A percentile compares a stretch with the other conserved stretches of the same genome.
Evolutionary conservation across 2,888 invertebrate species (phyloP).

Genomic region (Caenorhabditis wallacei): DNA sequence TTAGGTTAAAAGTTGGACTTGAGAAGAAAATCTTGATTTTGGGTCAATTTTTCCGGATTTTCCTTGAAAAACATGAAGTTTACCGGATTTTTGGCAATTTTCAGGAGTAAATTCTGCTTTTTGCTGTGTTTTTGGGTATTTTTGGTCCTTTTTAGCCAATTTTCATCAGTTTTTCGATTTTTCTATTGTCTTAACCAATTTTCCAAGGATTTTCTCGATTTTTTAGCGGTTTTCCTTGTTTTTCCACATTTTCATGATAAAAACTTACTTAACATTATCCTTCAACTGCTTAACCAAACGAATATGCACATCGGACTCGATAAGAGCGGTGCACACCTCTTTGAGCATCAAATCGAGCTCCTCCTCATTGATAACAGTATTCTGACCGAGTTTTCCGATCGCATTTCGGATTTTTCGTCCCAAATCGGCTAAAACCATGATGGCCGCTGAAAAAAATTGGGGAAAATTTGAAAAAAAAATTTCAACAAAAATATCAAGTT

Average conservation of each 20-base stretch:
- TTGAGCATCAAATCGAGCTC: constrained; percentile 99
- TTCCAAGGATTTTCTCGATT: not conserved
- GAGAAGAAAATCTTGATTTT: too few relatives aligned
- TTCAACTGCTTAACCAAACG: constrained; percentile 94
- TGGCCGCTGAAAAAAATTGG: constrained; percentile 1
- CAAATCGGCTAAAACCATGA: constrained; percentile 99
- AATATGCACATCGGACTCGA: constrained; percentile 98
- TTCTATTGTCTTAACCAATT: not conserved
- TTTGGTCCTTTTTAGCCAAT: not conserved
- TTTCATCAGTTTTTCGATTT: not conserved
- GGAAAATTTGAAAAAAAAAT: not conserved
- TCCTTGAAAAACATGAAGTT: too few relatives aligned
- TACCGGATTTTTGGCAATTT: too few relatives aligned
- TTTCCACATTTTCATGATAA: not conserved
- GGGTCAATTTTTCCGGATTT: too few relatives aligned
- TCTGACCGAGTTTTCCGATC: constrained; percentile 92
- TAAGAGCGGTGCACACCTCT: constrained; percentile 90
- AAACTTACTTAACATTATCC: constrained; percentile 91
- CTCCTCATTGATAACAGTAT: constrained; percentile 85
- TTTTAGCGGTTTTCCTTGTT: not conserved
- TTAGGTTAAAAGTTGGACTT: too few relatives aligned
- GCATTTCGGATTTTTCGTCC: constrained; percentile 99
- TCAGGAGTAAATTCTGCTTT: too few relatives aligned
- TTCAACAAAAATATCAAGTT: not conserved
- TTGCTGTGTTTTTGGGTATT: too few relatives aligned